Base-by-base conservation (phyloP, 2,113 vertebrate genomes). In the Trachemys scripta region DNA sequence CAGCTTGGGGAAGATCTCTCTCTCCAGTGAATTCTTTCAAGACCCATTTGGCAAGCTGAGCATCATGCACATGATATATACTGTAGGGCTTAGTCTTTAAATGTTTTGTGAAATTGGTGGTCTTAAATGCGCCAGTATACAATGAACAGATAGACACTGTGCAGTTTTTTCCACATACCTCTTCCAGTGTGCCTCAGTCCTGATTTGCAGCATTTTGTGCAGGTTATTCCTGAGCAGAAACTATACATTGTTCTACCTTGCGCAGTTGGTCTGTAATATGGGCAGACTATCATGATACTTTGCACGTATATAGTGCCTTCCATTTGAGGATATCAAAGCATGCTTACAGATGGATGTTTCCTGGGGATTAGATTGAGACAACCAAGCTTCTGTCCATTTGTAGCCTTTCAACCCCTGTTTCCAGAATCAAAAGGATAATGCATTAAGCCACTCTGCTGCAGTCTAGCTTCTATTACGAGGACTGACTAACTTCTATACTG, bases 131-230 rank as follows among this genome's bases (percentile, higher is more conserved):
- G 0, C 29, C 69, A 3, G 2, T 17, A 2, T 69, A 35, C 11
- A 1, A 45, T 4, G 20, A 12, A 50, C 6, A 47, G 6, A 5
- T 5, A 6, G 1, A 3, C 0, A 0, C 19, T 75, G 25, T 82
- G 57, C 51, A 5, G 25, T 62, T 85, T 65, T 50, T n/a, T 38
- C 9, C 38, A 59, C 59, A 75, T 84, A 53, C 25, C n/a, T 45
- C 27, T 89, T 0, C 5, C 54, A 80, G 87, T 80, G 78, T 78
- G 85, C 80, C 49, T 65, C 19, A 17, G 0, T 59, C 12, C 57
- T 92, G 42, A 51, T 87, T 53, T 59, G 20, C 42, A 35, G n/a
- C 0, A 0, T 82, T 96, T 96, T 57, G 17, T 72, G 82, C 47
- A 1, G n/a, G 11, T 35, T 83, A 22, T 29, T 79, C 22, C 24